Conservation (phyloP, 2,888 invertebrate species). For the Ceriagrion tenellum region DNA sequence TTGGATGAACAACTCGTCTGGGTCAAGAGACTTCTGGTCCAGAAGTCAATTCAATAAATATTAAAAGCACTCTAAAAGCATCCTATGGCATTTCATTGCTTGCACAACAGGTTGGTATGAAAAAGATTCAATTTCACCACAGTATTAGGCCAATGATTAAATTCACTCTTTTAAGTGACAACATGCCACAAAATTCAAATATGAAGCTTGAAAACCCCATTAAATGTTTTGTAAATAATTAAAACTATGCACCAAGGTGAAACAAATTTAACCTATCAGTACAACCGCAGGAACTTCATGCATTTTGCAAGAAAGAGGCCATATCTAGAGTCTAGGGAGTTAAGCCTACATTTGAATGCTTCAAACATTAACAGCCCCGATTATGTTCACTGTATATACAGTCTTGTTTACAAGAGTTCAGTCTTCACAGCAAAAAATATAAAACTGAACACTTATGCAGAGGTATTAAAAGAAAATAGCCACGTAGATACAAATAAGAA, state of each 20-base stretch:
- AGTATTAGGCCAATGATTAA: slow-evolving; percentile 30
- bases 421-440: slow-evolving; percentile 52
- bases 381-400: slow-evolving; percentile 61
- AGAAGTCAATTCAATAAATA: slow-evolving; percentile 45
- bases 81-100: slow-evolving; percentile 54
- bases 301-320: slow-evolving; percentile 54
- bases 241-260: slow-evolving; percentile 51
- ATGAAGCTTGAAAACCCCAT: slow-evolving; percentile 52
- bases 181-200: slow-evolving; percentile 62
- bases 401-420: slow-evolving; percentile 65
- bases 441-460: slow-evolving; percentile 50
- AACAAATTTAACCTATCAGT: slow-evolving; percentile 59
- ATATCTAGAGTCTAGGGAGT: slow-evolving; percentile 48
- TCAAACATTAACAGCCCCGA: slow-evolving; percentile 58
- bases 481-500: slow-evolving; percentile 44
- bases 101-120: neutral
- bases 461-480: slow-evolving; percentile 52
- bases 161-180: slow-evolving; percentile 49
- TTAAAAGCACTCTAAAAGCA: slow-evolving; percentile 62
- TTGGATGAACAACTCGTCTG: slow-evolving; percentile 46
- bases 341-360: slow-evolving; percentile 49
- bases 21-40: slow-evolving; percentile 14
- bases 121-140: slow-evolving; percentile 41
- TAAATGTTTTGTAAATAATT: slow-evolving; percentile 36
- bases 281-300: slow-evolving; percentile 59